Conservation (phyloP, 1,140 invertebrate species). For the Stratiolaelaps scimitus region DNA sequence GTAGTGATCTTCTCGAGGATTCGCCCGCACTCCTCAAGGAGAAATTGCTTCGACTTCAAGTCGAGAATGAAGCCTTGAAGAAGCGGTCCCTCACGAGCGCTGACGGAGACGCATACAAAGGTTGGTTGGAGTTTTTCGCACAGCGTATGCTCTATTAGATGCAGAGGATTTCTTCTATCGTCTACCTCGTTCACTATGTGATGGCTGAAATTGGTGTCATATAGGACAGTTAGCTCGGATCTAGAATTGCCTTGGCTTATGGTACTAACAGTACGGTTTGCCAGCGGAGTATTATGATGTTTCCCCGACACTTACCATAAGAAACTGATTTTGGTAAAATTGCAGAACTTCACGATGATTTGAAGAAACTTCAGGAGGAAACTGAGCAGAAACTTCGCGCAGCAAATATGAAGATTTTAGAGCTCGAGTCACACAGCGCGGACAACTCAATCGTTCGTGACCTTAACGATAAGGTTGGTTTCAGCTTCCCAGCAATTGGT, state of each 20-base stretch:
- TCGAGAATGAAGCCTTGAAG: slow-evolving; percentile 6
- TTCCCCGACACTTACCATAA: too few species aligned
- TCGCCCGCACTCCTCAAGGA: slow-evolving; percentile 22
- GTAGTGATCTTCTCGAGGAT: slow-evolving; percentile 15
- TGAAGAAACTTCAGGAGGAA: slow-evolving; percentile 23
- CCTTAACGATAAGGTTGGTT: slow-evolving; percentile 2
- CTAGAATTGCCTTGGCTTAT: too few species aligned
- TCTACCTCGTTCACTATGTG: neutral
- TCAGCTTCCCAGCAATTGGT: too few species aligned
- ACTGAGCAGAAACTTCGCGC: slow-evolving; percentile 21
- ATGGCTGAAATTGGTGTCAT: too few species aligned
- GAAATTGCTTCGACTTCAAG: slow-evolving; percentile 13
- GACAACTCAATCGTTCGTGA: slow-evolving; percentile 19
- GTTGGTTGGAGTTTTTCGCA: neutral
- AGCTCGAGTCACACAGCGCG: slow-evolving; percentile 21
- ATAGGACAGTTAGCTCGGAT: too few species aligned
- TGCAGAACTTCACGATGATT: slow-evolving; percentile 23
- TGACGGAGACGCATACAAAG: slow-evolving; percentile 17
- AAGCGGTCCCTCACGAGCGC: slow-evolving; percentile 10
- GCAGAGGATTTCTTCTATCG: neutral
- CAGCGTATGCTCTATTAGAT: neutral
- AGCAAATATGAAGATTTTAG: slow-evolving; percentile 16
- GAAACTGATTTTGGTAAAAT: neutral
- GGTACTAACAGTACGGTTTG: too few species aligned
- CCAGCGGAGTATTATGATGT: too few species aligned